Evolutionary conservation across 37 sponge, comb jelly and placozoan species (phyloP).

Genomic region (Chondrilla cf. caribensis): DNA sequence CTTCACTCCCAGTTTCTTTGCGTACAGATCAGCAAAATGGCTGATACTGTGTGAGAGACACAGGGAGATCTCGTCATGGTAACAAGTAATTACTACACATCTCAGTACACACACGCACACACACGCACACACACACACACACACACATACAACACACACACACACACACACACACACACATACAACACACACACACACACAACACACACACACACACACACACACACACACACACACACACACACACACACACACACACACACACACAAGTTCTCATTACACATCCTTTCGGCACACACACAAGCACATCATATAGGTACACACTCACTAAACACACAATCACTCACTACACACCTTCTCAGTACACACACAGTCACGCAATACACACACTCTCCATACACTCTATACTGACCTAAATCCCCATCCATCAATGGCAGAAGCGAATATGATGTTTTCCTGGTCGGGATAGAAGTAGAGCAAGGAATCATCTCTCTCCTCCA

Average conservation of each 20-base stretch:
- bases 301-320: neutral
- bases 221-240: too few relatives aligned
- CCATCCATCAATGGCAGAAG: constrained; percentile 97
- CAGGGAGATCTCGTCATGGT: neutral
- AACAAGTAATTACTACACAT: neutral
- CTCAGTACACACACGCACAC: too few relatives aligned
- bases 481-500: constrained; percentile 84
- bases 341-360: neutral
- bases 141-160: neutral
- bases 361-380: neutral
- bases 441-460: constrained; percentile 92
- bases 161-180: neutral
- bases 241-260: too few relatives aligned
- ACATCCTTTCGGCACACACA: neutral
- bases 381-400: too few relatives aligned
- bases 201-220: too few relatives aligned
- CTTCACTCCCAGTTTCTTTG: constrained; percentile 85
- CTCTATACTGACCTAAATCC: constrained; percentile 85
- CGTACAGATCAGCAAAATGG: constrained; percentile 82
- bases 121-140: neutral
- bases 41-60: constrained; percentile 43
- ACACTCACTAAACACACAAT: too few relatives aligned
- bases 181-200: too few relatives aligned
- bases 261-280: too few relatives aligned
- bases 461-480: constrained; percentile 94